Conservation (phyloP, 1,140 invertebrate genomes). For the Ericerus pela region DNA sequence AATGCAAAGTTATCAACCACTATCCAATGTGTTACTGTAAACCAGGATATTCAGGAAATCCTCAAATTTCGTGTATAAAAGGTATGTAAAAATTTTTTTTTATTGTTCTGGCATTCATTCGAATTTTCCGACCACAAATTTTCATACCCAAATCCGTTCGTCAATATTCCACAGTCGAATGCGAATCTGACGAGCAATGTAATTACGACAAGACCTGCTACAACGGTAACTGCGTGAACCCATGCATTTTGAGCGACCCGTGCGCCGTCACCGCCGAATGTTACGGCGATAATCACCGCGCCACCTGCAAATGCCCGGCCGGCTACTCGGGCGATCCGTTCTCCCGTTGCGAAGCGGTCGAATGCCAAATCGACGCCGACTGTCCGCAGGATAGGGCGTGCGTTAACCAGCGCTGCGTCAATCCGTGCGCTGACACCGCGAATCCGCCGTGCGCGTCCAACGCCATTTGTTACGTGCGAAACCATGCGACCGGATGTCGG, state of each 20-base stretch:
- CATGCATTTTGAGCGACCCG: conserved; percentile 57
- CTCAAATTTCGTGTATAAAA: conserved; percentile 61
- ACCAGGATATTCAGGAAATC: conserved; percentile 64
- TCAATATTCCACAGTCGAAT: conserved; percentile 47
- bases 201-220: conserved; percentile 58
- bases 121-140: background rate
- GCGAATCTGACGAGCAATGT: conserved; percentile 65
- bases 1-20: conserved; percentile 62
- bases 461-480: conserved; percentile 57
- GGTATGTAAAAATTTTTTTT: conserved; percentile 32
- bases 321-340: conserved; percentile 63
- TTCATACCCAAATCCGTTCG: background rate
- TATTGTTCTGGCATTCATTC: background rate
- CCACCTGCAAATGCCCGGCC: conserved; percentile 54
- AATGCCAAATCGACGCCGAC: conserved; percentile 60
- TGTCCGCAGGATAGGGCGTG: conserved; percentile 56
- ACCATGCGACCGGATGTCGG: conserved; percentile 55
- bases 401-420: conserved; percentile 49
- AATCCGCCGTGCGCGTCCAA: conserved; percentile 43
- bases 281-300: conserved; percentile 54
- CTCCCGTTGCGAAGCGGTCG: conserved; percentile 55
- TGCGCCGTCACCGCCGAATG: conserved; percentile 72
- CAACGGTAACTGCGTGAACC: conserved; percentile 62
- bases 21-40: conserved; percentile 65
- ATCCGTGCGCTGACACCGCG: conserved; percentile 48